Evolutionary conservation across 2,113 vertebrate genomes (phyloP).

Genomic region (Chascanopsetta lugubris): DNA sequence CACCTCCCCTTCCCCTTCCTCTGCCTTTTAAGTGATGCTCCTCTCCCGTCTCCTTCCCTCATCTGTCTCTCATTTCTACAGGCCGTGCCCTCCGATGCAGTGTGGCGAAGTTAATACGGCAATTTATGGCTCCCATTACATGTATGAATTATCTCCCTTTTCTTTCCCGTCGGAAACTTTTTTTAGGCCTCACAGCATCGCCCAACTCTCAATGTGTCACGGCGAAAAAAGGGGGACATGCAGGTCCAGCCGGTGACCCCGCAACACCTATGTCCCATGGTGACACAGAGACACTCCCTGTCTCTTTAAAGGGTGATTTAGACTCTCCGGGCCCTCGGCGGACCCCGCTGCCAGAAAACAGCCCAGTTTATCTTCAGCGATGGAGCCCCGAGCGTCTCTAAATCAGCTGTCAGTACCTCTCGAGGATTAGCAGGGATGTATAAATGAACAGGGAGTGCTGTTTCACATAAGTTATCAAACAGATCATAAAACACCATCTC

Average conservation of each 20-base stretch:
- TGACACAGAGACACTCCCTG: conserved; percentile 73
- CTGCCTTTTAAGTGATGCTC: conserved; percentile 86
- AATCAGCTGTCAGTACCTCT: conserved; percentile 71
- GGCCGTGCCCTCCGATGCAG: conserved; percentile 84
- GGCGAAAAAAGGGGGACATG: too few species aligned
- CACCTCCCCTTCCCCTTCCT: conserved; percentile 43
- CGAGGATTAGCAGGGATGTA: conserved; percentile 64
- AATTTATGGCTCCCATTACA: conserved; percentile 93
- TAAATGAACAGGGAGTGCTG: conserved; percentile 61
- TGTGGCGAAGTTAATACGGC: conserved; percentile 87
- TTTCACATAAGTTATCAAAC: conserved; percentile 74
- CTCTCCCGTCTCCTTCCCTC: conserved; percentile 82
- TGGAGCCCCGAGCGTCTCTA: conserved; percentile 60
- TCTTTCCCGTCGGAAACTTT: conserved; percentile 88
- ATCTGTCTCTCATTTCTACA: conserved; percentile 88
- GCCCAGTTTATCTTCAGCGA: conserved; percentile 62
- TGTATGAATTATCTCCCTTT: conserved; percentile 93
- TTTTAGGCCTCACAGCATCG: too few species aligned
- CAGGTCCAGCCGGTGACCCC: conserved; percentile 47
- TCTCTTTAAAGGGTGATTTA: conserved; percentile 88
- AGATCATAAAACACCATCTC: conserved; percentile 70
- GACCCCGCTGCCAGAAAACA: conserved; percentile 59
- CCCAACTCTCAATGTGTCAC: too few species aligned
- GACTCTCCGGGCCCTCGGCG: conserved; percentile 78
- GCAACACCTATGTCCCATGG: conserved; percentile 54